Evolutionary conservation across 2,888 invertebrate genomes (phyloP).

Genomic region (Tenthredo livida): DNA sequence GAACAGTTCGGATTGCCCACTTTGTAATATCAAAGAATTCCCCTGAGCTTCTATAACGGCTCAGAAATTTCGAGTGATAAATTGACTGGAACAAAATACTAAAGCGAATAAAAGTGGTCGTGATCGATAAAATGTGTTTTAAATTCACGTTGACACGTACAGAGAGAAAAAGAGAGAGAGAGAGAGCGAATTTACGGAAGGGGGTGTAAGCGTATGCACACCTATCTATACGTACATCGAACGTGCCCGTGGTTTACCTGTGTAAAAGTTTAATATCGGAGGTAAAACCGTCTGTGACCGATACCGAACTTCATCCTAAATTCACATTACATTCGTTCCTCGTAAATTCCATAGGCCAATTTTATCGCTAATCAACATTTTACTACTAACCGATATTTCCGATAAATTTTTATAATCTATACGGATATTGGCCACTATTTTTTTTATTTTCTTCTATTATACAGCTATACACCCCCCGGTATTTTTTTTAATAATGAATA

Average conservation of each 20-base stretch:
- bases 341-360: background rate
- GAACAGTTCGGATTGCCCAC: conserved; percentile 30
- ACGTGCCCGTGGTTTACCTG: background rate
- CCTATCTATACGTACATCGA: background rate
- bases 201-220: background rate
- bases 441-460: background rate
- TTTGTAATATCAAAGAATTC: conserved; percentile 39
- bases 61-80: conserved; percentile 20
- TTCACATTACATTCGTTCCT: background rate
- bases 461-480: background rate
- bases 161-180: background rate
- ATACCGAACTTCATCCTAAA: conserved; percentile 3
- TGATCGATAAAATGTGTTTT: conserved; percentile 43
- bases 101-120: conserved; percentile 21
- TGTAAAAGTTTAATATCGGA: conserved; percentile 40
- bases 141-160: conserved; percentile 34
- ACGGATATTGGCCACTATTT: background rate
- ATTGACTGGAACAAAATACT: conserved; percentile 43
- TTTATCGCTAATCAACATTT: conserved; percentile 24
- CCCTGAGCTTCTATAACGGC: background rate
- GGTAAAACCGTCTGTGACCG: conserved; percentile 35
- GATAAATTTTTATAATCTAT: background rate
- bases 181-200: background rate
- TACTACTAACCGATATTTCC: conserved; percentile 16
- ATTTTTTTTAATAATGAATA: background rate